Percentiles rank a stretch among this genome's conserved stretches.
These are phyloP conservation scores for Campoplex capitator DNA, from an alignment of 2,888 invertebrate genomes.

Conservation along the genomic window DNA sequence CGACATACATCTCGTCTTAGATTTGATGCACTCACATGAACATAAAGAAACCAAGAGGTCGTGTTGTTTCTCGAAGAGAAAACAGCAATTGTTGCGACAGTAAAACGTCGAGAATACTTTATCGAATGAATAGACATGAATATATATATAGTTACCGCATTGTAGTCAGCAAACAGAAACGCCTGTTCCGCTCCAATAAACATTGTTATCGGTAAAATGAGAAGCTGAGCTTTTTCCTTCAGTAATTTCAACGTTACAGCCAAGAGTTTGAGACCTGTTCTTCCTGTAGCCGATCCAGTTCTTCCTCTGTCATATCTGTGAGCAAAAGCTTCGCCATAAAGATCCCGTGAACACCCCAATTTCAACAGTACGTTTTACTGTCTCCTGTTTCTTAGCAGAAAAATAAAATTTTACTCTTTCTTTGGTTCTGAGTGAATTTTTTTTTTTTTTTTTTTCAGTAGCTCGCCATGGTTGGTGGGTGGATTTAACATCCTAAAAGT, in stretches of 20 bases:
- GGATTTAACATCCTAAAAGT: background rate
- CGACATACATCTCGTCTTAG: background rate
- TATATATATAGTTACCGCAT: constrained; percentile 87
- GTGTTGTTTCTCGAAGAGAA: background rate
- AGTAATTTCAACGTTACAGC: constrained; percentile 92
- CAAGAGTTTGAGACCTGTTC: constrained; percentile 89
- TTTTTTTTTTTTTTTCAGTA: no score
- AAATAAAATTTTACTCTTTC: background rate
- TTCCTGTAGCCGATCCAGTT: constrained; percentile 87
- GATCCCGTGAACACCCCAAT: background rate
- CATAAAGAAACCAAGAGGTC: background rate
- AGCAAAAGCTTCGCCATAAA: constrained; percentile 11
- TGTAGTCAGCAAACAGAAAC: constrained; percentile 94
- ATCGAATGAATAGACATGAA: constrained; percentile 18
- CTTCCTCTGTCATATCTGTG: constrained; percentile 87
- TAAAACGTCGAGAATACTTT: constrained; percentile 2
- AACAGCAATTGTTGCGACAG: background rate
- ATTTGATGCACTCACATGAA: background rate
- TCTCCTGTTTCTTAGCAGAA: no score
- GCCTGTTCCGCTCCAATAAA: constrained; percentile 98
- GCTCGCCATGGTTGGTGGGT: no score
- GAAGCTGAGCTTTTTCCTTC: constrained; percentile 91
- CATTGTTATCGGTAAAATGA: constrained; percentile 95
- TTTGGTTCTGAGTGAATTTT: background rate
- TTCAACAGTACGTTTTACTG: background rate